A percentile compares a stretch with the other conserved stretches of the same genome.
phyloP scores from a whole-genome alignment of 2,888 invertebrate species.

The Pandemis cinnamomeana region DNA sequence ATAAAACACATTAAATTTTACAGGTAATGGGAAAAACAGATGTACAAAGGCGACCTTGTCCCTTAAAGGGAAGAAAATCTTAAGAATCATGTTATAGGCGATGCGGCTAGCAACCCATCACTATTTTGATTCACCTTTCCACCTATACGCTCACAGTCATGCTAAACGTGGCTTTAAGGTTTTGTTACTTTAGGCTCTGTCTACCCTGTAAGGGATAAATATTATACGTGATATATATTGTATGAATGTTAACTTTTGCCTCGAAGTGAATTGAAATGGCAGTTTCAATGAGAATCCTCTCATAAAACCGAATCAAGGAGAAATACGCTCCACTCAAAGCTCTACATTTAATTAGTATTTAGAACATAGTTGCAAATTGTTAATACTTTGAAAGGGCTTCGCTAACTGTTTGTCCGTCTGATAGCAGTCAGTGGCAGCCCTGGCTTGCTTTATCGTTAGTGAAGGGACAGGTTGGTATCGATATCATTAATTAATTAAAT shows the following conservation, averaged over 20 bases:
- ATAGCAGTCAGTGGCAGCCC: constrained; percentile 2
- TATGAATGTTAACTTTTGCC: background rate
- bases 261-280: background rate
- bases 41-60: too few relatives aligned
- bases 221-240: too few relatives aligned
- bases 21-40: too few relatives aligned
- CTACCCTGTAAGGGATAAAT: too few relatives aligned
- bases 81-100: too few relatives aligned
- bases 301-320: background rate
- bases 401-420: constrained; percentile 20
- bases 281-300: background rate
- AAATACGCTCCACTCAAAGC: background rate
- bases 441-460: background rate
- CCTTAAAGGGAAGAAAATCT: too few relatives aligned
- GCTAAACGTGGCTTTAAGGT: too few relatives aligned
- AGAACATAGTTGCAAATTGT: constrained; percentile 40
- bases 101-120: too few relatives aligned
- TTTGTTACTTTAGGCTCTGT: too few relatives aligned
- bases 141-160: too few relatives aligned
- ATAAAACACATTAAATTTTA: too few relatives aligned
- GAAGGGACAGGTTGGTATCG: constrained; percentile 9
- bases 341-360: constrained; percentile 36
- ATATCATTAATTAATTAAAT: background rate
- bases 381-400: constrained; percentile 17
- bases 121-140: too few relatives aligned